Conservation (phyloP, 2,888 invertebrate species). For the Cordilura impudica region DNA sequence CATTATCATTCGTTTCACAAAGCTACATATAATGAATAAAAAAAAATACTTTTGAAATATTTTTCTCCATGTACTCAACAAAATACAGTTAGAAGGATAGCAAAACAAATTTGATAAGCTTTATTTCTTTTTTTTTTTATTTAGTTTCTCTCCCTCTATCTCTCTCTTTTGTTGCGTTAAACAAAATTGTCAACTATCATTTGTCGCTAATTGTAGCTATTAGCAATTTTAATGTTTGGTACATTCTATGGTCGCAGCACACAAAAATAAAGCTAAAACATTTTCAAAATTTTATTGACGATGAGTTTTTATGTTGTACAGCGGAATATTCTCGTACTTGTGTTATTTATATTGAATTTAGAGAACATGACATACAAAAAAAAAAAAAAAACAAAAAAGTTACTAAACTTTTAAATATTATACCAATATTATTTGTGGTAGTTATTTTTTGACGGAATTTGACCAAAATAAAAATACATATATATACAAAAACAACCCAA, state of each 20-base stretch:
- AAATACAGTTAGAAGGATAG: conserved; percentile 27
- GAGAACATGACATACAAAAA: neutral
- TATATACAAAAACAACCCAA: neutral
- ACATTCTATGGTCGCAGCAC: conserved; percentile 9
- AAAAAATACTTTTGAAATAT: neutral
- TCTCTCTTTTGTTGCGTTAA: conserved; percentile 23
- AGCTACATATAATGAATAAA: no score
- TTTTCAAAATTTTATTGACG: conserved; percentile 22
- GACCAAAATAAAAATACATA: conserved; percentile 25
- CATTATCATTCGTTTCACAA: no score
- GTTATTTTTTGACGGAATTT: conserved; percentile 44
- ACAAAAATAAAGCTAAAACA: conserved; percentile 2
- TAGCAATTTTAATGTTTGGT: conserved; percentile 55
- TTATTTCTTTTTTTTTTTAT: conserved; percentile 19
- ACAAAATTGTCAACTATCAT: conserved; percentile 65
- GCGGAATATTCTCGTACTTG: neutral
- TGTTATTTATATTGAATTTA: conserved; percentile 13
- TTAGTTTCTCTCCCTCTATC: neutral
- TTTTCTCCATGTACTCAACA: conserved; percentile 29
- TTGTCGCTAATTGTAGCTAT: conserved; percentile 63
- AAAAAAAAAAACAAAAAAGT: neutral
- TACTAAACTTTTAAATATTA: conserved; percentile 56
- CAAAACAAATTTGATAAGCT: conserved; percentile 37
- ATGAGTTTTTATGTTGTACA: neutral
- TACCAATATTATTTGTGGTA: conserved; percentile 62